These are phyloP conservation scores for Alviniconcha strummeri DNA, from an alignment of 2,888 invertebrate genomes.

Conservation along the genomic window DNA sequence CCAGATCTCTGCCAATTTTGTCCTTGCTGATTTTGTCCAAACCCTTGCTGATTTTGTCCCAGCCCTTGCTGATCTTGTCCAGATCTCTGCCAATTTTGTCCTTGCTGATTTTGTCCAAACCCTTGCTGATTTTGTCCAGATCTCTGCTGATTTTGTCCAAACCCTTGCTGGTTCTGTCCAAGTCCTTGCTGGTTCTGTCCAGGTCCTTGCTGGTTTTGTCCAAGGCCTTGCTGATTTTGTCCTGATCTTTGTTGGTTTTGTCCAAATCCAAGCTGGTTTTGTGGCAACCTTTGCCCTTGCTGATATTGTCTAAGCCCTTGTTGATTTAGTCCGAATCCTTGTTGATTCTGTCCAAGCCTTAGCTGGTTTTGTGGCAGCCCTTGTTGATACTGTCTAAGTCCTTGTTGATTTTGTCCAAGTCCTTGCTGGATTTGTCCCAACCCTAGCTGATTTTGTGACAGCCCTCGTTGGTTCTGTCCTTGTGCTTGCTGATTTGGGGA, in stretches of 20 bases:
- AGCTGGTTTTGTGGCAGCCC: background rate
- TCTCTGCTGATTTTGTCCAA: background rate
- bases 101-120: background rate
- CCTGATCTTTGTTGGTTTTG: background rate
- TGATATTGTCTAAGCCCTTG: background rate
- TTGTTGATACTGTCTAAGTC: background rate
- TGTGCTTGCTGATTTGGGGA: too few species aligned
- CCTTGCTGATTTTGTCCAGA: background rate
- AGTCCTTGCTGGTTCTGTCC: background rate
- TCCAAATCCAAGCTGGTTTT: background rate
- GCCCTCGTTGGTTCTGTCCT: background rate
- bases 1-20: too few species aligned
- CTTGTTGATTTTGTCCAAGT: background rate
- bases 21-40: background rate
- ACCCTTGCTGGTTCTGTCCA: background rate
- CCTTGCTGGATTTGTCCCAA: background rate
- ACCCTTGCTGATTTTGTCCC: background rate
- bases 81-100: background rate
- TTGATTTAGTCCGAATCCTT: background rate
- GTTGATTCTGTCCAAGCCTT: background rate
- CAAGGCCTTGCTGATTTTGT: background rate
- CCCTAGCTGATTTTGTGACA: background rate
- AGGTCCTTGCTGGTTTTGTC: background rate
- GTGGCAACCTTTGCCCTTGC: background rate
- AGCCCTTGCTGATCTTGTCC: background rate